Evolutionary conservation across 2,797 vertebrate species (phyloP), one percentile per base, ranked within the genome.

Genomic region (Anguilla marmorata): DNA sequence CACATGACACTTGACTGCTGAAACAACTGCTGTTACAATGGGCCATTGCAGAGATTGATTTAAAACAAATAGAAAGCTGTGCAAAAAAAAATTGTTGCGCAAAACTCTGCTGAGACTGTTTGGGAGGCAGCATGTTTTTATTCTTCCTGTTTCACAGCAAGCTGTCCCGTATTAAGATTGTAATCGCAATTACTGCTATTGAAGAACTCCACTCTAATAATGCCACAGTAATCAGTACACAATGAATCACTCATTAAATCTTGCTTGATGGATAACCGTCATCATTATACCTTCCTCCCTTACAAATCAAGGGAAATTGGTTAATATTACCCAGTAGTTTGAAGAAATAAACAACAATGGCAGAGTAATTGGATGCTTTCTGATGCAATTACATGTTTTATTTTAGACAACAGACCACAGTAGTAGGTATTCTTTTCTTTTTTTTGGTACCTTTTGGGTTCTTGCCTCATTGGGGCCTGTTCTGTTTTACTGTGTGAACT

Each of bases 181-280:
- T 88, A 90, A 90, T 90, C 90, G 66, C 86, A 86, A 87, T 88
- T 85, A 88, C 86, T 88, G 85, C 87, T 30, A 8, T 82, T 63
- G 72, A 82, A 83, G 76, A 69, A 79, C 88, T 89, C 83, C 30
- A 86, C 41, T 41, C 84, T 82, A 74, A 84, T 89, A 88, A 90
- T 88, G 80, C 37, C 89, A 54, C 74, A 87, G 88, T 89, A 89
- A 91, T 92, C 87, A 87, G 85, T 48, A 88, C 83, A 86, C 85
- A 91, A 87, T 88, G 60, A 88, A 91, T 89, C 33, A 48, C 79
- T 88, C 88, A 91, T 92, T 92, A 89, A 88, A 88, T 79, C 85
- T 89, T 87, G 79, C 86, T 90, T 88, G 86, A 56, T 87, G 84
- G 87, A 86, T 58, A 80, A 84, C 79, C 74, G 48, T 41, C 83